Base-by-base conservation (phyloP, 2,113 vertebrate species). In the Hippocampus comes region DNA sequence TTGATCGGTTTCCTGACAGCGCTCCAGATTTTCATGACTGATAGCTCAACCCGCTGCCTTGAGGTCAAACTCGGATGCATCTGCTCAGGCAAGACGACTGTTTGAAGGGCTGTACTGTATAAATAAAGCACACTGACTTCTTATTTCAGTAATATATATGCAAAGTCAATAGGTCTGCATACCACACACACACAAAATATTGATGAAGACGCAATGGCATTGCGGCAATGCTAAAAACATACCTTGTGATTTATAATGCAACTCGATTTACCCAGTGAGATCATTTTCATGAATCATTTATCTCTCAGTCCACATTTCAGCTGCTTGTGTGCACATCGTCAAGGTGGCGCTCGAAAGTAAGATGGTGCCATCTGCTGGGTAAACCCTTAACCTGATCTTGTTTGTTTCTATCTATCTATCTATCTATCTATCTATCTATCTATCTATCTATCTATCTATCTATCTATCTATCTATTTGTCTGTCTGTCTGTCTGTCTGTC, bases 11-110 rank as follows among this genome's bases (percentile, higher is more conserved):
- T 79, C 68, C 68, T 80, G 82, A 85, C 85, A 81, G 78, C 78
- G 5, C 14, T 27, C 57, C 57, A 17, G 57, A 60, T 60, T 60
- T 63, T 78, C 78, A 59, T 53, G 49, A 85, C 82, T 78, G 83
- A 86, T 79, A 70, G 82, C 80, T 80, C 75, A 63, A 67, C 78
- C 70, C 78, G 61, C 60, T 67, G 69, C 79, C 71, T 77, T 25
- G 68, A 90, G 90, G 80, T 93, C 88, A 68, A 90, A 89, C 76
- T 86, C 85, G 82, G 85, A 82, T 74, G 88, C 88, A 77, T 90
- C 78, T 88, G 86, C 64, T 77, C 80, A 75, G 81, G 91, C 75
- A 83, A 84, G 53, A 84, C 27, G 57, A 67, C 78, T 67, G 76
- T 87, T 82, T 71, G 82, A 41, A 70, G 82, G 25, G 57, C 12